phyloP scores from a whole-genome alignment of 2,113 vertebrate genomes.

The Gracilinanus agilis region DNA sequence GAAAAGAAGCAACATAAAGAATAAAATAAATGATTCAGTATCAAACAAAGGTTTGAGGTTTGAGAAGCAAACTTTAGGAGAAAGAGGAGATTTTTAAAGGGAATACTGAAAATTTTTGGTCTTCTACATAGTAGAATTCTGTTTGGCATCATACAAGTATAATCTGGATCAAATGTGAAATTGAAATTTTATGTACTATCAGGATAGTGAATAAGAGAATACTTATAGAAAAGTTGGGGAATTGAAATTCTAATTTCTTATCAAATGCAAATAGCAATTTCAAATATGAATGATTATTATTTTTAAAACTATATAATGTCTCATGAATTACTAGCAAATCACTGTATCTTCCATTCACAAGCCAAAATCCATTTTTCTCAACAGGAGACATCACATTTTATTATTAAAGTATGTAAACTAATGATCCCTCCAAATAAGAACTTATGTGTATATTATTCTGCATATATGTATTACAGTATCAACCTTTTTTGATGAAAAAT shows the following conservation, averaged over 20 bases:
- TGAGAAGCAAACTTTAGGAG: not conserved
- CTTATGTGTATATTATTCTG: not conserved
- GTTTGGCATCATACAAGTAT: not conserved
- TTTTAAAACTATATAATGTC: not conserved
- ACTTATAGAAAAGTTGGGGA: not conserved
- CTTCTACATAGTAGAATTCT: not conserved
- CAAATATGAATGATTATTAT: not conserved
- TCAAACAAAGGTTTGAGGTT: not conserved
- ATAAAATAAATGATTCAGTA: not conserved
- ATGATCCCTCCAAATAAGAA: not conserved
- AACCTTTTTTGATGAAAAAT: not conserved
- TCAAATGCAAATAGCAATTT: not conserved
- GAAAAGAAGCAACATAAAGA: not conserved
- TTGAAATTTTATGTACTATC: not conserved
- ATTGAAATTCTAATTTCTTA: not conserved
- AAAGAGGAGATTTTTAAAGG: not conserved
- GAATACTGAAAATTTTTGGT: not conserved
- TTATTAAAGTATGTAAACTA: not conserved
- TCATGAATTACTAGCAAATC: not conserved
- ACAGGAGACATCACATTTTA: not conserved
- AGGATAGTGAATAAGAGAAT: not conserved
- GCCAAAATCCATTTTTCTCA: not conserved
- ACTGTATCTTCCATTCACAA: not conserved
- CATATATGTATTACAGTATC: not conserved
- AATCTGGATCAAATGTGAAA: not conserved